Conservation (phyloP, 2,888 invertebrate genomes). For the Hipparchia semele region DNA sequence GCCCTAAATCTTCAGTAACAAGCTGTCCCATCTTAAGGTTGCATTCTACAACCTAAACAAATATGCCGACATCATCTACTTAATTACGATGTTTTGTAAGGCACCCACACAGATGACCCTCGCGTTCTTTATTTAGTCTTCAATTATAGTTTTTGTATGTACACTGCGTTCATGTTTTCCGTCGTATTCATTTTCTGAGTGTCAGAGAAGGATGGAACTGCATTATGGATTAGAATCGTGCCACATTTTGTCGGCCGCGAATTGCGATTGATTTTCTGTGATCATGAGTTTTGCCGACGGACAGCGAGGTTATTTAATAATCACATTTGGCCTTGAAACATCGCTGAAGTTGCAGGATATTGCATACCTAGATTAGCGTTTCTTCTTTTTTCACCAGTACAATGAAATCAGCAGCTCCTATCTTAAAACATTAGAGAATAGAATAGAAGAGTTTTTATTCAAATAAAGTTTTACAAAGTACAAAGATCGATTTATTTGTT, state of each 20-base stretch:
- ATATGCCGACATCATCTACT: conserved; percentile 33
- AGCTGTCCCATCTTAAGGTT: conserved; percentile 9
- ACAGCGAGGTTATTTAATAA: neutral
- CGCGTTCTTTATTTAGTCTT: conserved; percentile 15
- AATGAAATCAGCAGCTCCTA: neutral
- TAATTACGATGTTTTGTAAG: conserved; percentile 42
- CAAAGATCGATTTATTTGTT: too few species aligned
- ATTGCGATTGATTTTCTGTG: conserved; percentile 15
- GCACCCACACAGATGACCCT: conserved; percentile 40
- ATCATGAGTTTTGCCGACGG: conserved; percentile 1
- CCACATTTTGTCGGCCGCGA: neutral
- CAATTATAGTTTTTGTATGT: conserved; percentile 21
- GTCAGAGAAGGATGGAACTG: conserved; percentile 15
- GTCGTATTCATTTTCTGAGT: conserved; percentile 7
- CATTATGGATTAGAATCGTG: neutral
- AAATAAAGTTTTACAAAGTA: too few species aligned
- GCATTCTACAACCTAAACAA: conserved; percentile 29
- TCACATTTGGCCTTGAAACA: neutral
- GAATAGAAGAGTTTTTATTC: too few species aligned
- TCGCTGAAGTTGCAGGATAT: neutral
- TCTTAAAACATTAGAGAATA: neutral
- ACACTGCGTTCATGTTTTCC: conserved; percentile 5
- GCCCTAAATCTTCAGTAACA: conserved; percentile 8
- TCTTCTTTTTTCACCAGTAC: neutral
- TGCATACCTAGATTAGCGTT: neutral